Conservation (phyloP, 2,797 vertebrate species). For the Spatula clypeata region DNA sequence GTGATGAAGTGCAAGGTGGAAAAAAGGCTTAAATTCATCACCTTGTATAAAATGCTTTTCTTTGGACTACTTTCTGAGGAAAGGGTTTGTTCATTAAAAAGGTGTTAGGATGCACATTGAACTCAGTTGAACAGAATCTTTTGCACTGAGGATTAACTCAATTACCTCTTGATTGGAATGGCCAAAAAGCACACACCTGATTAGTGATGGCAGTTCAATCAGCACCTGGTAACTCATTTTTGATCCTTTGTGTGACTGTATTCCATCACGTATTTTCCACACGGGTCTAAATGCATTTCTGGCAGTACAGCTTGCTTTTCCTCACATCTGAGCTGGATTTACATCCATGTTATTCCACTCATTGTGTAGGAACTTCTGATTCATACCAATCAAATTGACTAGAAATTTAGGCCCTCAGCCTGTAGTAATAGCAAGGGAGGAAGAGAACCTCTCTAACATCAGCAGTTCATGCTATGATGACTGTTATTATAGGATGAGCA, state of each 20-base stretch:
- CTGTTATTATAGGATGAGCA: not conserved
- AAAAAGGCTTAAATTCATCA: not conserved
- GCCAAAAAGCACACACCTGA: not conserved
- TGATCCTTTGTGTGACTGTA: not conserved
- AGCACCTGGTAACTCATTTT: not conserved
- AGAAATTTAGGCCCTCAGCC: not conserved
- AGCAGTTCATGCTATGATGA: not conserved
- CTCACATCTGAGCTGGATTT: not conserved
- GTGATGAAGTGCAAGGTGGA: not conserved
- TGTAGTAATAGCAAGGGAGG: not conserved
- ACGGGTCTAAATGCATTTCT: not conserved
- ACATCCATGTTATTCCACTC: not conserved
- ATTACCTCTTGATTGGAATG: not conserved
- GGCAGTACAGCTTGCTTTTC: not conserved
- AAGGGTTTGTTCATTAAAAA: not conserved
- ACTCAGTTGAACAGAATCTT: not conserved
- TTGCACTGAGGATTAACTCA: not conserved
- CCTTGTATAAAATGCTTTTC: not conserved
- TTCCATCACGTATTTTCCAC: not conserved
- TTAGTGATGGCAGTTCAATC: not conserved
- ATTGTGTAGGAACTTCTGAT: accelerated
- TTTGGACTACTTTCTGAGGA: not conserved
- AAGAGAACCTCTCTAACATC: not conserved
- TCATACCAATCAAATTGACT: not conserved
- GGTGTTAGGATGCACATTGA: not conserved